A percentile compares a stretch with the other conserved stretches of the same genome.
These are phyloP conservation scores for Aphis gossypii DNA, from an alignment of 1,140 invertebrate species.

Conservation along the genomic window DNA sequence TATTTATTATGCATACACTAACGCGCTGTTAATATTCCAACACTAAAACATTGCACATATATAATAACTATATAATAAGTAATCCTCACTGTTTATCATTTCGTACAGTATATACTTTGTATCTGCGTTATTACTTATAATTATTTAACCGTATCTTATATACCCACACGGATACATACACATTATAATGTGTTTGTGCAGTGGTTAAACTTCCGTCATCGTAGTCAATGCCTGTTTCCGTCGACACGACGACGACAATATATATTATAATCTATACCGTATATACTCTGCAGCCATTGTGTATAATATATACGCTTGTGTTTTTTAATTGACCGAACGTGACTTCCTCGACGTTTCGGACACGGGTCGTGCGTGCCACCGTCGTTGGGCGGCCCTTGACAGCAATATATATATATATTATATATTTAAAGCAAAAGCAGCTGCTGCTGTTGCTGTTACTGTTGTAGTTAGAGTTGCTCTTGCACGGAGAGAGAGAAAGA, in stretches of 20 bases:
- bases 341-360: conserved; percentile 55
- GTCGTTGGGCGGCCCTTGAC: background rate
- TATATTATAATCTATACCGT: conserved; percentile 20
- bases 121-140: background rate
- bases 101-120: background rate
- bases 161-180: background rate
- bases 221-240: background rate
- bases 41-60: background rate
- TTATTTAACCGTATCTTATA: background rate
- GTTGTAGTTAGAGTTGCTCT: background rate
- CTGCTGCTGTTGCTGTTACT: background rate
- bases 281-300: conserved; percentile 15
- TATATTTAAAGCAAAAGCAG: background rate
- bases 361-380: conserved; percentile 34
- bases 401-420: background rate
- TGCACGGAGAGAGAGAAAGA: background rate
- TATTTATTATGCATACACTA: background rate
- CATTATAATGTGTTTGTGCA: background rate
- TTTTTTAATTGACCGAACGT: conserved; percentile 54
- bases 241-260: conserved; percentile 27
- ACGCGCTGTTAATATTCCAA: background rate
- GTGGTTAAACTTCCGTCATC: conserved; percentile 20
- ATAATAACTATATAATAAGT: background rate
- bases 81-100: background rate
- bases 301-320: background rate